Percentiles rank a stretch among this genome's conserved stretches.
Conservation (phyloP, 2,888 invertebrate genomes). For the Sarcophaga variegata region DNA sequence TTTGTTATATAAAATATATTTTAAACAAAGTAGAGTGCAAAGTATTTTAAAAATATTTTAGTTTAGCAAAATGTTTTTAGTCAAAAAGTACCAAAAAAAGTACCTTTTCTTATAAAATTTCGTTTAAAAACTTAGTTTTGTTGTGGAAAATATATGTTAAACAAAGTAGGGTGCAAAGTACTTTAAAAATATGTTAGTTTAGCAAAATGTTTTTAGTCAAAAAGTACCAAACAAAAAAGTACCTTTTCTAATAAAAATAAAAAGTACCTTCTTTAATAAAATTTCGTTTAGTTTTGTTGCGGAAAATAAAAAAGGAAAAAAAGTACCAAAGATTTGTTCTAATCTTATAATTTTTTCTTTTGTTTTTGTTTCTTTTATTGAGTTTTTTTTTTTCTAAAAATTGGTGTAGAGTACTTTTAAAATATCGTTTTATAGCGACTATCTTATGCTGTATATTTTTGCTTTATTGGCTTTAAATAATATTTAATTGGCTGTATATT, state of each 20-base stretch:
- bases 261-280: background rate
- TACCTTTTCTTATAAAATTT: background rate
- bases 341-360: background rate
- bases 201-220: too few relatives aligned
- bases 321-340: background rate
- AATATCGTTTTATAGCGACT: background rate
- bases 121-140: background rate
- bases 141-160: too few relatives aligned
- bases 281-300: background rate
- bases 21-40: too few relatives aligned
- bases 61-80: too few relatives aligned
- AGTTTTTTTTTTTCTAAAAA: background rate
- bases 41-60: too few relatives aligned
- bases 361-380: background rate
- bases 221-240: too few relatives aligned
- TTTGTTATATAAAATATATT: too few relatives aligned
- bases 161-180: too few relatives aligned
- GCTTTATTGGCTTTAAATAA: constrained; percentile 46
- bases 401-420: constrained; percentile 26
- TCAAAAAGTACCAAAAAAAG: too few relatives aligned
- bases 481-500: constrained; percentile 51
- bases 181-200: too few relatives aligned
- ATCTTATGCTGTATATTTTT: constrained; percentile 28
- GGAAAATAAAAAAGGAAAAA: background rate
- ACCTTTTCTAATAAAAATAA: background rate